Evolutionary conservation across 1,140 invertebrate species (phyloP), one percentile per base, ranked within the genome.

Genomic region (Euwallacea fornicatus): DNA sequence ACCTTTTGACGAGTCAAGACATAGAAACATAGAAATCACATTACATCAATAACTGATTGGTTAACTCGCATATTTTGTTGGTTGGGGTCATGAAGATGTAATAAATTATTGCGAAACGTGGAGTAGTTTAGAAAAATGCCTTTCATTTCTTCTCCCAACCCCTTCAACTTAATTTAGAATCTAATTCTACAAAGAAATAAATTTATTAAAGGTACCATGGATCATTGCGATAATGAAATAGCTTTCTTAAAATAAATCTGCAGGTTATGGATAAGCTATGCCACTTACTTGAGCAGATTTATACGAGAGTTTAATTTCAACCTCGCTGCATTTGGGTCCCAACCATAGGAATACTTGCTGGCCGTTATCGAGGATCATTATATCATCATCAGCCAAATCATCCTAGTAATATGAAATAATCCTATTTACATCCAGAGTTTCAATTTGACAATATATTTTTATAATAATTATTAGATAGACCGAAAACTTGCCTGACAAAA

Each of bases 311-410:
- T 99, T 99, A 58, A 98, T 96, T 86, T 99, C 98, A 7, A 99
- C 97, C 86, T 99, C 97, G 70, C 95, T 98, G 77, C 95, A 97
- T 76, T 92, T 91, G 63, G 94, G 89, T 7, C 98, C 98, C 56
- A 99, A 86, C 98, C 98, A 99, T 33, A 99, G 85, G 84, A 98
- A 99, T 53, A 99, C 95, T 83, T 98, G 93, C 78, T 96, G 91
- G 1, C 98, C 98, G 81, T 98, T 99, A 83, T 99, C 98, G 66
- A 99, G 84, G 72, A 99, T 96, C 98, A 99, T 99, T 9, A 99
- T 98, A 83, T 99, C 98, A 82, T 99, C 97, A 85, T 99, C 97
- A 42, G 97, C 97, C 75, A 99, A 85, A 85, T 99, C 98, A 83
- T 99, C 98, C 92, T 96, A 75, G 58, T 55, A 66, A 60, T 33